Evolutionary conservation across 2,797 vertebrate species (phyloP).

Genomic region (Spatula clypeata): DNA sequence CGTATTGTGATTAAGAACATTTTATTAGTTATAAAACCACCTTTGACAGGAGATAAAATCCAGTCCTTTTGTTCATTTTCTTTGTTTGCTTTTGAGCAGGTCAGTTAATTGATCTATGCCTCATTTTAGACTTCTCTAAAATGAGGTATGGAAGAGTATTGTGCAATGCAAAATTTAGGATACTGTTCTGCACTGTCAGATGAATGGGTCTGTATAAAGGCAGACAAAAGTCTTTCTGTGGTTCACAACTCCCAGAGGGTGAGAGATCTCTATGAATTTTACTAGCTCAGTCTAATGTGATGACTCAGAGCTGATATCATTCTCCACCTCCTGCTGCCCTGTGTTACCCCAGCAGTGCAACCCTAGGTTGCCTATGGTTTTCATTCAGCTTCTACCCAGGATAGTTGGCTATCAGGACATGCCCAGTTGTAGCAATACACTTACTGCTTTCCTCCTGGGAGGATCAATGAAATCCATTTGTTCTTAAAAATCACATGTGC

Average conservation of each 20-base stretch:
- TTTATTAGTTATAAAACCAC: background rate
- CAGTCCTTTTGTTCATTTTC: background rate
- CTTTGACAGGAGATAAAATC: constrained; percentile 4
- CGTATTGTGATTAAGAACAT: background rate
- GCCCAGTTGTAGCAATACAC: background rate
- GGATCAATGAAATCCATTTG: background rate
- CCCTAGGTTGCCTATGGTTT: background rate
- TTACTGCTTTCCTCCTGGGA: background rate
- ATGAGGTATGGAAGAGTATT: background rate
- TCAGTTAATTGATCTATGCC: constrained; percentile 16
- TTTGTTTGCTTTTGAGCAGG: constrained; percentile 43
- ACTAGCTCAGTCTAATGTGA: background rate
- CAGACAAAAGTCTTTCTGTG: background rate
- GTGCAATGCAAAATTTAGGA: background rate
- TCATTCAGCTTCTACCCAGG: background rate
- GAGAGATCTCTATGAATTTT: background rate
- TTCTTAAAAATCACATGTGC: background rate
- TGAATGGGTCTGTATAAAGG: background rate
- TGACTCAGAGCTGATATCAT: background rate
- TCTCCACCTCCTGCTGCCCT: background rate
- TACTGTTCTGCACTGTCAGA: background rate
- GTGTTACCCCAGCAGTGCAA: background rate
- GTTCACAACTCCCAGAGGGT: background rate
- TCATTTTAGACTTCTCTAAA: constrained; percentile 10
- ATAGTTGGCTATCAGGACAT: background rate